Percentiles rank a stretch among this genome's conserved stretches.
Evolutionary conservation across 2,888 invertebrate genomes (phyloP).

Genomic region (Parnassius orleans): DNA sequence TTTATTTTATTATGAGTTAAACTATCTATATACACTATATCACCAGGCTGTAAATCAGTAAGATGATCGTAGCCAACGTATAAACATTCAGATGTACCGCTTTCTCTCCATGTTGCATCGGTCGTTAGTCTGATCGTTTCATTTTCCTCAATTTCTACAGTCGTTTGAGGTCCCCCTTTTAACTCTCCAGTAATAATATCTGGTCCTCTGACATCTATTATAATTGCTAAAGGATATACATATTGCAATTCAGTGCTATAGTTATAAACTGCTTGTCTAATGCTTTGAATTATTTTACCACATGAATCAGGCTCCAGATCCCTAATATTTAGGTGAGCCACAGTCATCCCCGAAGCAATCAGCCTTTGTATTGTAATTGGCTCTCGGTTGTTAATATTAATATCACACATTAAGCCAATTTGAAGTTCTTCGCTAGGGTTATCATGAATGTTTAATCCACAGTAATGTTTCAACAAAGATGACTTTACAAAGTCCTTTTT

Average conservation of each 20-base stretch:
- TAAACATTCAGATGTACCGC: conserved; percentile 77
- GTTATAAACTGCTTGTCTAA: conserved; percentile 72
- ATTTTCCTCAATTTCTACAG: conserved; percentile 57
- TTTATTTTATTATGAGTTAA: conserved; percentile 60
- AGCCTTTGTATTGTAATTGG: conserved; percentile 65
- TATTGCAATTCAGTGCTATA: conserved; percentile 72
- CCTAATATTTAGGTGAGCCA: conserved; percentile 68
- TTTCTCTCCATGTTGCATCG: conserved; percentile 75
- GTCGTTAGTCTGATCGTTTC: conserved; percentile 72
- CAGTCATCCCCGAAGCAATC: conserved; percentile 71
- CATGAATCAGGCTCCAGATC: conserved; percentile 68
- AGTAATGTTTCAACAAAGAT: conserved; percentile 61
- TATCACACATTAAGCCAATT: conserved; percentile 72
- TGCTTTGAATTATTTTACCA: conserved; percentile 65
- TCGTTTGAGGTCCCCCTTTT: conserved; percentile 59
- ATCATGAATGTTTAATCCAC: conserved; percentile 57
- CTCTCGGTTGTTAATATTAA: conserved; percentile 60
- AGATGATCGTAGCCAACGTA: conserved; percentile 78
- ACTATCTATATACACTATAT: conserved; percentile 73
- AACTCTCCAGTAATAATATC: conserved; percentile 68
- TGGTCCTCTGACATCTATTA: conserved; percentile 66
- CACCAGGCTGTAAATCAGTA: conserved; percentile 71
- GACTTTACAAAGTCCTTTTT: conserved; percentile 43
- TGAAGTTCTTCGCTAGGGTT: conserved; percentile 67
- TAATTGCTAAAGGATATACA: conserved; percentile 71